Base-by-base conservation (phyloP, 2,888 invertebrate species). In the Nesidiocoris tenuis region DNA sequence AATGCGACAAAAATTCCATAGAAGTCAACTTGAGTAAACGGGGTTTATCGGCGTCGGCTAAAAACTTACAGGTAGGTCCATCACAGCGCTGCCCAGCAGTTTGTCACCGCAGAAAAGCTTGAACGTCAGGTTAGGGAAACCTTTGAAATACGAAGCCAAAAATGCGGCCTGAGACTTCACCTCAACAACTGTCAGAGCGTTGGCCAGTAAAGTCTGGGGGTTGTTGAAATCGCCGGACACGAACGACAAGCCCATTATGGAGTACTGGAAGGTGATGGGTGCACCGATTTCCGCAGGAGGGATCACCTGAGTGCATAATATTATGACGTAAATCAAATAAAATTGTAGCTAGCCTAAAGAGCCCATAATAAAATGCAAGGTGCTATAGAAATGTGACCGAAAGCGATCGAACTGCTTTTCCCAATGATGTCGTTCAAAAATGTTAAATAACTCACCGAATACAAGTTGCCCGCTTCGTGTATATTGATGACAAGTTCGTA, bases 141-240 rank as follows among this genome's bases (percentile, higher is more conserved):
- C 77, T 70, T 74, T 77, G 74, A 79, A 79, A 71, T 79, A 79
- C 24, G 79, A 78, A 17, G 61, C 61, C 19, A 79, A 57, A 63
- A 77, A 75, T 12, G 76, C 64, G 23, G 76, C 55, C 24, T 75
- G 65, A 1, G 79, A 75, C 56, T 76, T 74, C 7, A 79, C 56
- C 25, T 76, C 63, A 17, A 79, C 61, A 18, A 74, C 24, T n/a
- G 74, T 56, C 55, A 64, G 70, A 19, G 72, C 77, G 55, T 68
- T 74, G 1, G 63, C 59, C 19, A 76, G 56, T 19, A 64, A 61
- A n/a, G 67, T 75, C 39, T 72, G 75, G 17, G 68, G 55, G 12
- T 39, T 61, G 67, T 76, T 76, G 24, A 79, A 66, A 61, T 77
- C 75, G 12, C 75, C 75, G 3, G 77, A 78, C n/a, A 57, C 59